Base-by-base conservation (phyloP, 2,888 invertebrate species). In the Hesperia comma region DNA sequence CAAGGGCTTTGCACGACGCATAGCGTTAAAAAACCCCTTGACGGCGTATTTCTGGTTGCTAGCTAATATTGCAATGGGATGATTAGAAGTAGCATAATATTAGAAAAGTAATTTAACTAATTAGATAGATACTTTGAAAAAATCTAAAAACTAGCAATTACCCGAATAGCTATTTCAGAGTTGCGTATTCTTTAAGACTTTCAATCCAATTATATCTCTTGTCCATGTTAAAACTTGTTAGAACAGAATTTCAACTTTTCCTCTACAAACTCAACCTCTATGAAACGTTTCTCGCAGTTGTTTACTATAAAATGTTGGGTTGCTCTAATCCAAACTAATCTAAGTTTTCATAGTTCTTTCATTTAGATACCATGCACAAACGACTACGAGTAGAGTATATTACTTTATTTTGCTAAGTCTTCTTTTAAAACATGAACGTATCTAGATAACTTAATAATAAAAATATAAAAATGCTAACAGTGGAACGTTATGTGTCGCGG, bases 281-380 rank as follows among this genome's bases (percentile, higher is more conserved):
- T 61, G 51, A 51, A 66, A 69, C 69, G 64, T 72, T 70, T 70
- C 67, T 67, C 55, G 68, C 69, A 70, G 70, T 70, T 70, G 71
- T 72, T 72, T 67, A 68, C 69, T 69, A 69, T 71, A 72, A 70
- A 71, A 70, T 69, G 58, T 63, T 67, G 67, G 63, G 51, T 69
- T 66, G 64, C 57, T 61, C 58, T 69, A 68, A 70, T 70, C 68
- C 62, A 69, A 64, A 70, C 66, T 67, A 61, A 57, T 61, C 61
- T 53, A 61, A 61, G 61, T 61, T 61, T 61, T 61, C 40, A 53
- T 33, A 61, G 32, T 61, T 53, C 53, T 61, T 61, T 61, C 61
- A 61, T 53, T 61, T 53, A 21, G 41, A 57, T 15, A 33, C 57
- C 19, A 19, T 19, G 40, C 5, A 56, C 40, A 56, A 56, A 56